Evolutionary conservation across 2,888 invertebrate species (phyloP), one percentile per base, ranked within the genome.

Genomic region (Acronicta aceris): DNA sequence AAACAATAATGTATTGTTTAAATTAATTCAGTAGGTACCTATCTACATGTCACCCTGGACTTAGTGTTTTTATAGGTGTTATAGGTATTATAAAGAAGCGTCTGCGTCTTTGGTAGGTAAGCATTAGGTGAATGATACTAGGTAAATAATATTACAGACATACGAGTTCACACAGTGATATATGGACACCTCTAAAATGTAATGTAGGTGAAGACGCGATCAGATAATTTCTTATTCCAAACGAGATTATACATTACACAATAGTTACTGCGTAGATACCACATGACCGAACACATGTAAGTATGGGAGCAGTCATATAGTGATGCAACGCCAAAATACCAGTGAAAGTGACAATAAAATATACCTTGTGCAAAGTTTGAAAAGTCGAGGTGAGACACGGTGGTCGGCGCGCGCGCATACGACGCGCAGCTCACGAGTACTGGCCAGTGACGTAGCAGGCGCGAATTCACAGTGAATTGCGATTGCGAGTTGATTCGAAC

Each of bases 321-420:
- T 76, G 67, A 73, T 73, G 74, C 65, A 75, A 76, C 59, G 40
- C 21, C 49, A 50, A 67, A 73, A 57, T 41, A 43, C 52, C 47
- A 21, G 75, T 67, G 75, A 75, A 75, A 76, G 75, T 65, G 46
- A 70, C 60, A 54, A 62, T 70, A 61, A 75, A 68, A 60, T 46
- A 52, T 76, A 76, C 74, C 76, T 73, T 73, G 63, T 61, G 61
- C 46, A 51, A 61, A 54, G 72, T 64, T 74, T 66, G 48, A 60
- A 59, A 53, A 63, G 58, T 49, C 59, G 74, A 58, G 65, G 54
- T 46, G 64, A 61, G 16, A 61, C 54, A 56, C 58, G 49, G 59
- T 33, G 43, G 40, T 42, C 46, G 38, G 12, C 66, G 76, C 75
- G 56, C 56, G 60, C 64, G 57, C 53, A 30, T 62, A 56, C 50